These are phyloP conservation scores for Phodopus roborovskii DNA, from an alignment of 2,113 vertebrate species.

Conservation along the genomic window DNA sequence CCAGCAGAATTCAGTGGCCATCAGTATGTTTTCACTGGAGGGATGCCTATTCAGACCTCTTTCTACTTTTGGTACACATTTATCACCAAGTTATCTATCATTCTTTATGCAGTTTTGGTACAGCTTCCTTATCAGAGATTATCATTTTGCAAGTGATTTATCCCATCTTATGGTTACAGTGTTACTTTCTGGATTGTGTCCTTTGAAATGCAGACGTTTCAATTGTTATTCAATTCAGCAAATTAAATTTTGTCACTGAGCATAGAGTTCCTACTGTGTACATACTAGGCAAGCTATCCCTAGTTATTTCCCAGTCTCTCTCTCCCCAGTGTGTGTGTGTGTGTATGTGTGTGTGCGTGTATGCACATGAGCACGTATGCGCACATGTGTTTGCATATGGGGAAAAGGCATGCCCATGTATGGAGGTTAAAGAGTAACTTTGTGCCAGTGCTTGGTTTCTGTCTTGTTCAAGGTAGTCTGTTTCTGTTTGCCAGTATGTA, in stretches of 20 bases:
- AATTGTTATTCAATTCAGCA: neutral
- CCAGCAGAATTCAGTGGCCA: neutral
- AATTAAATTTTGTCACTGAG: neutral
- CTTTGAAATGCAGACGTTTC: neutral
- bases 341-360: neutral
- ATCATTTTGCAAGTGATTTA: neutral
- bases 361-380: neutral
- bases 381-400: too few species aligned
- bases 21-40: neutral
- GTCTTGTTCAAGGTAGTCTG: neutral
- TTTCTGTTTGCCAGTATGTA: neutral
- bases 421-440: neutral
- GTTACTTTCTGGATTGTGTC: neutral
- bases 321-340: neutral
- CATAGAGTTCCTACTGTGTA: too few species aligned
- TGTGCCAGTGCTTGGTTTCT: neutral
- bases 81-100: neutral
- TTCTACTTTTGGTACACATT: neutral
- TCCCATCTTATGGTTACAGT: neutral
- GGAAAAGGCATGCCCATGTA: neutral
- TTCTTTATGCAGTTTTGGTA: conserved; percentile 1
- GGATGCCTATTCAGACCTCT: neutral
- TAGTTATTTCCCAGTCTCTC: neutral
- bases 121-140: neutral
- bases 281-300: neutral